A percentile compares a stretch with the other conserved stretches of the same genome.
Conservation (phyloP, 2,888 invertebrate species). For the Xanthia icteritia region DNA sequence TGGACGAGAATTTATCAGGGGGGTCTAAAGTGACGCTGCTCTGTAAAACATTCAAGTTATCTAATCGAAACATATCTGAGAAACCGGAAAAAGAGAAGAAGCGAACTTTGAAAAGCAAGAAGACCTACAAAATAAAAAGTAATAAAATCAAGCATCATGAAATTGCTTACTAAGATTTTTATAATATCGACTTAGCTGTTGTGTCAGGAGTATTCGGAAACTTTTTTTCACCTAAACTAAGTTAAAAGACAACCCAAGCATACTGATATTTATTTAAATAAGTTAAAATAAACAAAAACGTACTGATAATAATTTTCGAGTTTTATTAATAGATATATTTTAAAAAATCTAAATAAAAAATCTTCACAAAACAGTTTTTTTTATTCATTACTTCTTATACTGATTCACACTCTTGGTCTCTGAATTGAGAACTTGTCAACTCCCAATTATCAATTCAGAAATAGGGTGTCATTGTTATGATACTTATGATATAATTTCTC, state of each 20-base stretch:
- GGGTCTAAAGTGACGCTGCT: conserved; percentile 86
- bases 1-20: conserved; percentile 82
- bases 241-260: neutral
- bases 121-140: conserved; percentile 46
- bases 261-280: neutral
- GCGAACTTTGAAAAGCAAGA: conserved; percentile 47
- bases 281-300: neutral
- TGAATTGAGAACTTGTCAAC: neutral
- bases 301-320: neutral
- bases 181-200: neutral
- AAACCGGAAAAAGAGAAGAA: conserved; percentile 59
- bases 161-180: conserved; percentile 25
- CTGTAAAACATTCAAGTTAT: conserved; percentile 86
- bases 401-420: neutral
- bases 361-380: neutral
- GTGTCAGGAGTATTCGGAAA: neutral
- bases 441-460: neutral
- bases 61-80: conserved; percentile 73
- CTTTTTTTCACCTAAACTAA: neutral
- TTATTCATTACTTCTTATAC: neutral
- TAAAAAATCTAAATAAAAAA: conserved; percentile 6
- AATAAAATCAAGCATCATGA: conserved; percentile 38
- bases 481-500: neutral
- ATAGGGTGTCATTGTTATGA: neutral
- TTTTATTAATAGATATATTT: neutral